phyloP scores from a whole-genome alignment of 1,140 invertebrate genomes.

The Drosophila kikkawai region DNA sequence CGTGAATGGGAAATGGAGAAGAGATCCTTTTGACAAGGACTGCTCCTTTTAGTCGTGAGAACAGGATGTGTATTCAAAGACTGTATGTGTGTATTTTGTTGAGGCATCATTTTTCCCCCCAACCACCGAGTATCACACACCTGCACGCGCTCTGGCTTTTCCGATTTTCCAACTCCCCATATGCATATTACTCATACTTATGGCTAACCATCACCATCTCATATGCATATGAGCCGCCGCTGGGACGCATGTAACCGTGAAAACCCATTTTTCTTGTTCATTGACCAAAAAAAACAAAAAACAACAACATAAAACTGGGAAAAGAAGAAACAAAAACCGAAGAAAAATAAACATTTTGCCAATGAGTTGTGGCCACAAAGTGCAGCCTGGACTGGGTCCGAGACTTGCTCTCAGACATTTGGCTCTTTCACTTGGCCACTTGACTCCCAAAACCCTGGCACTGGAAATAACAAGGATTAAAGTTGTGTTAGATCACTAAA shows the following conservation, averaged over 20 bases:
- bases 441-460: slow-evolving; percentile 15
- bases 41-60: slow-evolving; percentile 40
- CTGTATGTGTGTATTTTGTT: not conserved
- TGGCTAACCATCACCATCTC: not conserved
- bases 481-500: not conserved
- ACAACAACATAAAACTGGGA: slow-evolving; percentile 22
- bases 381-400: slow-evolving; percentile 32
- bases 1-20: slow-evolving; percentile 35
- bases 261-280: slow-evolving; percentile 82
- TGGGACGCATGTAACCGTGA: slow-evolving; percentile 79
- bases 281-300: slow-evolving; percentile 67
- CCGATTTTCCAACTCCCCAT: slow-evolving; percentile 8
- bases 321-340: slow-evolving; percentile 25
- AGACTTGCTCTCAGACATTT: slow-evolving; percentile 30
- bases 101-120: slow-evolving; percentile 3
- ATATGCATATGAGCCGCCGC: slow-evolving; percentile 30
- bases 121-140: slow-evolving; percentile 31
- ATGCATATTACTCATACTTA: slow-evolving; percentile 31
- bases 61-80: slow-evolving; percentile 16
- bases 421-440: slow-evolving; percentile 45
- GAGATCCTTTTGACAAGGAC: slow-evolving; percentile 26
- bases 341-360: slow-evolving; percentile 41
- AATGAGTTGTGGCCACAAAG: slow-evolving; percentile 43
- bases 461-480: not conserved
- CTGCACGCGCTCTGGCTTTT: slow-evolving; percentile 27